Evolutionary conservation across 2,888 invertebrate species (phyloP).

Genomic region (Leptopilina myrica): DNA sequence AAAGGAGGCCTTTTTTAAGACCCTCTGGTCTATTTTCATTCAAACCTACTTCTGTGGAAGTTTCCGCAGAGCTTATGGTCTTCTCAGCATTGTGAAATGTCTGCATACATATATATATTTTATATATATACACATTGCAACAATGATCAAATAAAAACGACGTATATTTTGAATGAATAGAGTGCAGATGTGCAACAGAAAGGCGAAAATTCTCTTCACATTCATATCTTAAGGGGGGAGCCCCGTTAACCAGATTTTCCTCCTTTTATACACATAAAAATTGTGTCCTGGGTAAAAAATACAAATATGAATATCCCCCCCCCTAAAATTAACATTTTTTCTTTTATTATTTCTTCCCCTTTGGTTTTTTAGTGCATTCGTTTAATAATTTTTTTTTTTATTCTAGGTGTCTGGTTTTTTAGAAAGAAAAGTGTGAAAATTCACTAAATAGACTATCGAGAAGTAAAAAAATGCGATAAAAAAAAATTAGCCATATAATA

Average conservation of each 20-base stretch:
- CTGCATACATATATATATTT: not conserved
- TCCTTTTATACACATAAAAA: not conserved
- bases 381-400: no score
- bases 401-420: no score
- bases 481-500: not conserved
- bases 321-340: no score
- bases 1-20: conserved; percentile 10
- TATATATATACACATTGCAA: conserved; percentile 11
- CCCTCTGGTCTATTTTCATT: conserved; percentile 11
- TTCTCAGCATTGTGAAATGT: conserved; percentile 31
- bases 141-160: conserved; percentile 23
- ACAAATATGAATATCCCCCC: no score
- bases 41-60: conserved; percentile 23
- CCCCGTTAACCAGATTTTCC: not conserved
- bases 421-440: no score
- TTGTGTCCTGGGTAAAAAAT: not conserved
- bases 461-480: no score
- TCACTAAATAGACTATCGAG: no score
- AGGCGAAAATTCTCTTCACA: conserved; percentile 14
- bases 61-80: conserved; percentile 13
- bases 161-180: conserved; percentile 21
- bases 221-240: not conserved
- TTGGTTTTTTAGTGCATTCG: no score
- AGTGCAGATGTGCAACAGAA: conserved; percentile 32
- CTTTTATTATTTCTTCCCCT: no score